Evolutionary conservation across 2,113 vertebrate species (phyloP).

Genomic region (Silurus glanis): DNA sequence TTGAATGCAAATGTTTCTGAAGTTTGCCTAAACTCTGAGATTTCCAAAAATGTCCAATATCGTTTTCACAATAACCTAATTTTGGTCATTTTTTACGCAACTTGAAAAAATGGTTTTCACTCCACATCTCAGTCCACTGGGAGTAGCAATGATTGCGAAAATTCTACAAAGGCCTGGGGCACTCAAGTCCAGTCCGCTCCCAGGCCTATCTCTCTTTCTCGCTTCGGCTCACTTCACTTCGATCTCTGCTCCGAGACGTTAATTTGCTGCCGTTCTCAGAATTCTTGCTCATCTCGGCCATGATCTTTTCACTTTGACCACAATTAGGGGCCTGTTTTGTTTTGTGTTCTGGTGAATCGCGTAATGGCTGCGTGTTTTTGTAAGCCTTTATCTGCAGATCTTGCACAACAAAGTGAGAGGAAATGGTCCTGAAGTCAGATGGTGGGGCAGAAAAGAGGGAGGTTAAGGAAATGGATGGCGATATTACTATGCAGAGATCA

Average conservation of each 20-base stretch:
- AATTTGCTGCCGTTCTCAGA: slow-evolving; percentile 29
- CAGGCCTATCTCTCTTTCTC: slow-evolving; percentile 37
- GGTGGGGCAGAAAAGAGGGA: slow-evolving; percentile 33
- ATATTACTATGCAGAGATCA: slow-evolving; percentile 41
- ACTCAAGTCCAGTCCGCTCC: slow-evolving; percentile 28
- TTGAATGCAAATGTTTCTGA: neutral
- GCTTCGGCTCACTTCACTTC: slow-evolving; percentile 27
- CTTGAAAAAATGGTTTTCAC: slow-evolving; percentile 14
- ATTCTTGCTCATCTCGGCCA: slow-evolving; percentile 32
- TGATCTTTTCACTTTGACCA: slow-evolving; percentile 32
- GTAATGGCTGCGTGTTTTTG: slow-evolving; percentile 41
- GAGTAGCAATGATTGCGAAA: neutral
- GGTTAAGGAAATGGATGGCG: slow-evolving; percentile 39
- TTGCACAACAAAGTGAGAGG: slow-evolving; percentile 56
- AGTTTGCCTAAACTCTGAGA: neutral
- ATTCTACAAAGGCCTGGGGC: neutral
- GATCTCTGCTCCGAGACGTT: slow-evolving; percentile 13
- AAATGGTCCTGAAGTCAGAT: slow-evolving; percentile 52
- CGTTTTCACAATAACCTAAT: neutral
- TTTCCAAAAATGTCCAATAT: neutral
- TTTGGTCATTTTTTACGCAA: neutral
- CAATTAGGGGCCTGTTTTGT: slow-evolving; percentile 41
- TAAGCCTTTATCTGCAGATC: slow-evolving; percentile 52
- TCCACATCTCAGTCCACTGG: neutral
- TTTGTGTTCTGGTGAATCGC: slow-evolving; percentile 50